Percentiles rank a stretch among this genome's conserved stretches.
Conservation (phyloP, 1,140 invertebrate species). For the Aphelinus certus region DNA sequence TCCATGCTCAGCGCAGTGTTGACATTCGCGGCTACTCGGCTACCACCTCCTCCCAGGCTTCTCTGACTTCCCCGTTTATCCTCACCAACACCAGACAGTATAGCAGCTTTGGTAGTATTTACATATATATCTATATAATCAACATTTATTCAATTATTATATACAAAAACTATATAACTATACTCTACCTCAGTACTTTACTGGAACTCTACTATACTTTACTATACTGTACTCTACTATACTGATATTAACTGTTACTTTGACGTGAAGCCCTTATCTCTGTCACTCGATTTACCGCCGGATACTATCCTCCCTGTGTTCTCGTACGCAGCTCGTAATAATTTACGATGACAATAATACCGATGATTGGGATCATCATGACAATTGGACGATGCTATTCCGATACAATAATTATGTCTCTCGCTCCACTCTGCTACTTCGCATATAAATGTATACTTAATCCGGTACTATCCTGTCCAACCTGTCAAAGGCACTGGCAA, state of each 20-base stretch:
- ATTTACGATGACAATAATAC: not conserved
- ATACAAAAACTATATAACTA: no score
- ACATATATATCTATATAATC: no score
- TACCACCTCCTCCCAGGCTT: constrained; percentile 56
- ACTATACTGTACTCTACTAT: not conserved
- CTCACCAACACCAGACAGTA: constrained; percentile 80
- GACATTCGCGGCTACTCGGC: constrained; percentile 63
- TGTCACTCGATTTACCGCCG: no score
- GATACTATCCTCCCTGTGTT: no score
- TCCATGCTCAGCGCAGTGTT: constrained; percentile 68
- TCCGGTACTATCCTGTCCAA: not conserved
- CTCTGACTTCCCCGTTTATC: constrained; percentile 61
- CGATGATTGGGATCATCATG: not conserved
- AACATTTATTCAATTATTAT: no score
- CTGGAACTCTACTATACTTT: not conserved
- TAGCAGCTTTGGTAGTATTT: constrained; percentile 92
- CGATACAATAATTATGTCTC: constrained; percentile 18
- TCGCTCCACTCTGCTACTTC: constrained; percentile 2
- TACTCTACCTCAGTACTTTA: no score
- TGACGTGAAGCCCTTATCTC: no score
- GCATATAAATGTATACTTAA: constrained; percentile 3
- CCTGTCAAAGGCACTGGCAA: no score
- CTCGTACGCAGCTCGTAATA: no score
- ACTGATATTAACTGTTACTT: not conserved
- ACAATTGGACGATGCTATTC: not conserved